phyloP scores from a whole-genome alignment of 2,888 invertebrate species.

The Kuschelorhynchus macadamiae region DNA sequence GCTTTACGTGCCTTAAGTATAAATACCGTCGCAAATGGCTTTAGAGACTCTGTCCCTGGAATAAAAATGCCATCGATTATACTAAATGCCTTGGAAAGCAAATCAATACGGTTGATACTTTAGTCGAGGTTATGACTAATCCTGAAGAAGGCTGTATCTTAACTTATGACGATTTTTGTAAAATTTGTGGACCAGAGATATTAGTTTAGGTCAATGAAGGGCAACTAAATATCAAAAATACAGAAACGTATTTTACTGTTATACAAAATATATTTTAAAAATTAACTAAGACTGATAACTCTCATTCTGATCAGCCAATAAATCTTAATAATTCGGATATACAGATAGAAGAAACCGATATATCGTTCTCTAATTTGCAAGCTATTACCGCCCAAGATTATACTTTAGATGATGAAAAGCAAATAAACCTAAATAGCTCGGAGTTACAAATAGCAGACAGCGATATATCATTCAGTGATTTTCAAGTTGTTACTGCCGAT shows the following conservation, averaged over 20 bases:
- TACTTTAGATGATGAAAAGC: neutral
- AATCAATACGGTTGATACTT: neutral
- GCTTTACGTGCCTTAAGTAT: conserved; percentile 10
- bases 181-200: conserved; percentile 5
- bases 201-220: neutral
- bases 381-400: neutral
- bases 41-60: conserved; percentile 50
- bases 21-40: conserved; percentile 38
- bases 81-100: conserved; percentile 39
- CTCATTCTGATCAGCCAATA: neutral
- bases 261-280: too few species aligned
- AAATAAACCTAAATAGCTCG: neutral
- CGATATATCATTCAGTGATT: neutral
- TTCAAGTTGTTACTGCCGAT: neutral
- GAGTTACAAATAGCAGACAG: neutral
- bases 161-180: conserved; percentile 10
- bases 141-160: neutral
- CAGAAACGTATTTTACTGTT: neutral
- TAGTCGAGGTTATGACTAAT: too few species aligned
- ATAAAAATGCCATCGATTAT: conserved; percentile 43
- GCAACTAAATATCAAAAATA: neutral
- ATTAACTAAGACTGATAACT: too few species aligned
- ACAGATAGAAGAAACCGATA: neutral
- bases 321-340: neutral
- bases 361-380: neutral